Evolutionary conservation across 2,888 invertebrate genomes (phyloP).

Genomic region (Villa cingulata): DNA sequence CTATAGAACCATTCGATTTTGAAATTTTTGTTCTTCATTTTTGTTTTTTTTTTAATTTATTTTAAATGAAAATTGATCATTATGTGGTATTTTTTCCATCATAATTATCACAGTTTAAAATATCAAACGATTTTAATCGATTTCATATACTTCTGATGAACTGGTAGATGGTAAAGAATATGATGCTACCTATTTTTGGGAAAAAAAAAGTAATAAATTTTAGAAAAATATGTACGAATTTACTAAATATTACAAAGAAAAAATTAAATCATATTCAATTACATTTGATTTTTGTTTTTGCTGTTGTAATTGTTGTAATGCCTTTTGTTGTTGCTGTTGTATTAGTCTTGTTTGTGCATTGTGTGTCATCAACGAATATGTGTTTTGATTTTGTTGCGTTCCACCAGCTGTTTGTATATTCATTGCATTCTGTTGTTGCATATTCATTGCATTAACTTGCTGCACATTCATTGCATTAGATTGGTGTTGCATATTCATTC

Average conservation of each 20-base stretch:
- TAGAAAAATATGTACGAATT: too few species aligned
- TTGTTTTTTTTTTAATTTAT: too few species aligned
- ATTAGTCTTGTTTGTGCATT: neutral
- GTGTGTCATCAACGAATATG: neutral
- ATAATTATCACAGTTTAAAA: neutral
- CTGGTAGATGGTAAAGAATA: neutral
- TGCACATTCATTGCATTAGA: neutral
- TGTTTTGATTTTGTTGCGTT: neutral
- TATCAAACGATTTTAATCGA: neutral
- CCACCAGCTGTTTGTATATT: too few species aligned
- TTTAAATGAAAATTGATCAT: too few species aligned
- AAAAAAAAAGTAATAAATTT: too few species aligned
- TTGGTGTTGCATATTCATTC: neutral
- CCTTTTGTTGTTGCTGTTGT: neutral
- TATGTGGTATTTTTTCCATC: neutral
- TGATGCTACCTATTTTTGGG: too few species aligned
- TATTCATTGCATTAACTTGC: too few species aligned
- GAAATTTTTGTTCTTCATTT: too few species aligned
- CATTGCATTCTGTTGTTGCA: neutral
- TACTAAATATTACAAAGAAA: too few species aligned
- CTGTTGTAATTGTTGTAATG: neutral
- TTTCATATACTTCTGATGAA: neutral
- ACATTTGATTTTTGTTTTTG: neutral
- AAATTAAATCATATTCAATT: too few species aligned
- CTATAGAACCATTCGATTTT: too few species aligned